phyloP scores from a whole-genome alignment of 2,113 vertebrate species.

The Ceratotherium simum region DNA sequence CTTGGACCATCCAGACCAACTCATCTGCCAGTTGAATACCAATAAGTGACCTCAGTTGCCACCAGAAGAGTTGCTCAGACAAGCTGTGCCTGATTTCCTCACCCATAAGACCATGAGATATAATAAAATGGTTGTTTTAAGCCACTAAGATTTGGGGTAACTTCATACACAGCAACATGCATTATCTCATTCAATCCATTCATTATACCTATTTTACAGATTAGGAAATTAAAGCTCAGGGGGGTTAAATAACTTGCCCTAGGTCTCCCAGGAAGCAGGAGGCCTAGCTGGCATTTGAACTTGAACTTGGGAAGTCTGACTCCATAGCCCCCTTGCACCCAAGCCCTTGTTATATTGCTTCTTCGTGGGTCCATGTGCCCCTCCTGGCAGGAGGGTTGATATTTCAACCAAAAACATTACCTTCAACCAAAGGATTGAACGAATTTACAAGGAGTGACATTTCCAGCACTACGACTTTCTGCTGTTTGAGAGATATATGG shows the following conservation, averaged over 20 bases:
- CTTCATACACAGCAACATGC: background rate
- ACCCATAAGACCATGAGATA: background rate
- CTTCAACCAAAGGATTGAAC: background rate
- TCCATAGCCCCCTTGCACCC: background rate
- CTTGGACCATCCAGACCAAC: background rate
- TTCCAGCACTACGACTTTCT: background rate
- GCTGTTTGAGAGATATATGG: background rate
- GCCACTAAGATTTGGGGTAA: background rate
- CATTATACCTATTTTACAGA: background rate
- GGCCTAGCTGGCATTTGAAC: background rate
- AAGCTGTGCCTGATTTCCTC: background rate
- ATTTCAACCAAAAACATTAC: conserved; percentile 21
- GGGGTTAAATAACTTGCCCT: background rate
- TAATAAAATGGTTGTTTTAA: background rate
- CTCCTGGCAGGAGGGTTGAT: background rate
- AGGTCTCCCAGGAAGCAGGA: background rate
- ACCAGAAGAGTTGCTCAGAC: background rate
- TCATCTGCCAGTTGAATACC: background rate
- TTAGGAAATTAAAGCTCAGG: background rate
- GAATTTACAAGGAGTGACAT: background rate
- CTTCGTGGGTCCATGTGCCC: background rate
- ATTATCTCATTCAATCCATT: background rate
- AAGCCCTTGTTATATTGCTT: background rate
- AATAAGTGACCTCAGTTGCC: background rate
- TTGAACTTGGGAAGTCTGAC: background rate